Conservation (phyloP, 2,888 invertebrate genomes). For the Chromoteleia sp. region DNA sequence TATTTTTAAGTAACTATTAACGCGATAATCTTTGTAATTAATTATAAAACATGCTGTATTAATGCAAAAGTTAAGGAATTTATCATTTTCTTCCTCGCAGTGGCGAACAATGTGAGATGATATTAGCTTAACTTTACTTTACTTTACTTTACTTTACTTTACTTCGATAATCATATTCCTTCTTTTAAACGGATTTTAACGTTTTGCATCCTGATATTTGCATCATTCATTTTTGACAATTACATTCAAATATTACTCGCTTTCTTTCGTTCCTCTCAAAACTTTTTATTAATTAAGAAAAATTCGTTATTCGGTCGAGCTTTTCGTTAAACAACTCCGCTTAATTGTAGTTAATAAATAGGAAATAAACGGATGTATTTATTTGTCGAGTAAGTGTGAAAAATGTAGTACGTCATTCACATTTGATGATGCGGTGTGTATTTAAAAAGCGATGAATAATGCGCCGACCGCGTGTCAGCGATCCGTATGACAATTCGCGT, state of each 20-base stretch:
- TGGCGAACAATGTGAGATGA: background rate
- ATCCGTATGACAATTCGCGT: slow-evolving; percentile 12
- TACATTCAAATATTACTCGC: no score
- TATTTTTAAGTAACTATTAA: background rate
- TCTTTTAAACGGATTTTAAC: no score
- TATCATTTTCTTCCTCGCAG: background rate
- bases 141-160: background rate
- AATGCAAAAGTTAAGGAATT: background rate
- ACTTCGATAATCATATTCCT: no score
- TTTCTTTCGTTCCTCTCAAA: no score
- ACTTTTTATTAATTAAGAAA: no score
- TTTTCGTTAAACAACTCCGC: no score
- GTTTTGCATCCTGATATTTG: background rate
- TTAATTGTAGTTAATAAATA: slow-evolving; percentile 1
- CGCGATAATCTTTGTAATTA: background rate
- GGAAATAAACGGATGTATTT: background rate
- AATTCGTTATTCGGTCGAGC: no score
- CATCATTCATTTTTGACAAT: background rate
- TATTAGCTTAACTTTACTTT: background rate
- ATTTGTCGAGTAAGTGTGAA: slow-evolving; percentile 2
- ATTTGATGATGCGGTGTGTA: slow-evolving; percentile 13
- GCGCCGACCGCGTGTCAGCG: slow-evolving; percentile 16
- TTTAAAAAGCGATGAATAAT: slow-evolving; percentile 40
- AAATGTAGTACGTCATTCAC: slow-evolving; percentile 15
- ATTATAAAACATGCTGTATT: background rate